phyloP scores from a whole-genome alignment of 1,140 invertebrate species.

The Pseudomyrmex pallidus region DNA sequence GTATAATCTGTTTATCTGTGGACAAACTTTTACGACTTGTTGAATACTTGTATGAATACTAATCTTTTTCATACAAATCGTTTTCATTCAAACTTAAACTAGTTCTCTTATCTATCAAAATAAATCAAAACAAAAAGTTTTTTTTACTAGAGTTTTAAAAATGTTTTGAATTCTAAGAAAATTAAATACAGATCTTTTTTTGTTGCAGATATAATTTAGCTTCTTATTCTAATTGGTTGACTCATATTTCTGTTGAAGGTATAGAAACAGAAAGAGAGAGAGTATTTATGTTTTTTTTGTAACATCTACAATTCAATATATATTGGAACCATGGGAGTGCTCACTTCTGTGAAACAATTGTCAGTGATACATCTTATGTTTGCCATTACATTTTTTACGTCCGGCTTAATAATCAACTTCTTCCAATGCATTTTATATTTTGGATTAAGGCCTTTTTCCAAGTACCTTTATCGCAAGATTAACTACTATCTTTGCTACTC shows the following conservation, averaged over 20 bases:
- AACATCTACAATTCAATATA: conserved; percentile 57
- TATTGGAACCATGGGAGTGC: conserved; percentile 80
- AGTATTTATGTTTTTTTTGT: conserved; percentile 59
- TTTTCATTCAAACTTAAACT: no score
- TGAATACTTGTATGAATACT: no score
- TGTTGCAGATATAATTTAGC: not conserved
- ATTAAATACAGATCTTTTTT: no score
- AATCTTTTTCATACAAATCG: no score
- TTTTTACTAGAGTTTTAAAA: no score
- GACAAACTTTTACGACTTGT: no score
- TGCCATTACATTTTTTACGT: conserved; percentile 95
- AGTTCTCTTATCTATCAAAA: no score
- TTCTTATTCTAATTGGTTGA: conserved; percentile 33
- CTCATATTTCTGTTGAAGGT: conserved; percentile 65
- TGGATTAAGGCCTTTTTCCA: conserved; percentile 90
- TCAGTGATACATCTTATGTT: conserved; percentile 91
- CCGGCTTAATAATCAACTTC: conserved; percentile 94
- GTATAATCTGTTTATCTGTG: no score
- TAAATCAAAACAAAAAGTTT: no score
- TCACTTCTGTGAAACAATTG: conserved; percentile 87
- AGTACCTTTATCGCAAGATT: conserved; percentile 92
- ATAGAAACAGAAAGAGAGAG: conserved; percentile 21
- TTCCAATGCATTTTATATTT: conserved; percentile 92
- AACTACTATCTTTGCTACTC: conserved; percentile 96
- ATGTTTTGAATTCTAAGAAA: no score